These are phyloP conservation scores for Drosophila melanosoma DNA, from an alignment of 2,888 invertebrate species.

Conservation along the genomic window DNA sequence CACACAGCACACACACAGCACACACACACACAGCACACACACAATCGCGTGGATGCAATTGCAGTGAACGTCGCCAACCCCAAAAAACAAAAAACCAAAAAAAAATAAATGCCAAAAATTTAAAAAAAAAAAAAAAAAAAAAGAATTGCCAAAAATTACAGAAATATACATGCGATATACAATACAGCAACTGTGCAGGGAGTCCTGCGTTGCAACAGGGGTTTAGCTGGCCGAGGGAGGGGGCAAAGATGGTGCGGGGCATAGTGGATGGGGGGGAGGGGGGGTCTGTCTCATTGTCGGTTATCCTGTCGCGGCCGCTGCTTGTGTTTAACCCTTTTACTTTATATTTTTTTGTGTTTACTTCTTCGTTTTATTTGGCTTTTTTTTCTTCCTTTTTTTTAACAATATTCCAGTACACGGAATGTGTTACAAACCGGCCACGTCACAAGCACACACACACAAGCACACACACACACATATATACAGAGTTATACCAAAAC, in stretches of 20 bases:
- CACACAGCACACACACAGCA: conserved; percentile 48
- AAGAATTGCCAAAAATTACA: conserved; percentile 73
- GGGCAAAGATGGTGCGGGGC: background rate
- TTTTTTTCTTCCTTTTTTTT: conserved; percentile 13
- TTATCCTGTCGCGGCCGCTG: conserved; percentile 59
- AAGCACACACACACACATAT: background rate
- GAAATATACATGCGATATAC: conserved; percentile 58
- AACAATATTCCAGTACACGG: conserved; percentile 50
- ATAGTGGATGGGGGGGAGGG: background rate
- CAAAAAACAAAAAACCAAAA: conserved; percentile 65
- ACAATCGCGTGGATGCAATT: conserved; percentile 56
- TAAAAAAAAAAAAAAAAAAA: conserved; percentile 38
- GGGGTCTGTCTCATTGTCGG: conserved; percentile 54
- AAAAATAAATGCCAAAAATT: conserved; percentile 31
- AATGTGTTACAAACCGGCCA: conserved; percentile 76
- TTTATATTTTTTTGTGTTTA: conserved; percentile 13
- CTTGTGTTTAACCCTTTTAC: conserved; percentile 71
- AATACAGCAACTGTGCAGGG: conserved; percentile 35
- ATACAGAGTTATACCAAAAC: conserved; percentile 2
- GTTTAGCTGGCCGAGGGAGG: background rate
- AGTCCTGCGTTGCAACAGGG: conserved; percentile 33
- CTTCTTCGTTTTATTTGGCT: conserved; percentile 7
- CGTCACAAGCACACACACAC: conserved; percentile 30
- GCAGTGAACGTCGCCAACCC: conserved; percentile 69
- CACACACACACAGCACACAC: conserved; percentile 18